phyloP scores from a whole-genome alignment of 2,888 invertebrate species.

The Eretmocerus hayati region DNA sequence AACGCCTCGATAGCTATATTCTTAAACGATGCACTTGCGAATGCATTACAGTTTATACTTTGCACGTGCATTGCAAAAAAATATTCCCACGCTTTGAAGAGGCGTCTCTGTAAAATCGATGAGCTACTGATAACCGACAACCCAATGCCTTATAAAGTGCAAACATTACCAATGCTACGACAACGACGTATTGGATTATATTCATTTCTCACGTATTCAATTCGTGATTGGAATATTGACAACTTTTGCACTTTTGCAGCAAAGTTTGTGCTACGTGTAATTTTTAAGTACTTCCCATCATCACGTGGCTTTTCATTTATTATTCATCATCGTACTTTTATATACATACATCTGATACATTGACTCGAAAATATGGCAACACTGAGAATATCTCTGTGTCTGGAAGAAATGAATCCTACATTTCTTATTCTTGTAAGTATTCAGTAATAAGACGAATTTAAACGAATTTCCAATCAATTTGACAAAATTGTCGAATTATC shows the following conservation, averaged over 20 bases:
- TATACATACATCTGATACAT: constrained; percentile 38
- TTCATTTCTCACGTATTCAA: constrained; percentile 42
- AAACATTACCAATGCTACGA: constrained; percentile 1
- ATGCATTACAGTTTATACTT: too few relatives aligned
- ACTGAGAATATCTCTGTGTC: too few relatives aligned
- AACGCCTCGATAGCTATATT: too few relatives aligned
- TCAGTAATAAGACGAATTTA: too few relatives aligned
- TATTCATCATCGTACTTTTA: constrained; percentile 42
- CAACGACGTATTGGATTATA: constrained; percentile 15
- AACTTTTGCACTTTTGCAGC: background rate
- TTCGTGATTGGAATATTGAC: constrained; percentile 37
- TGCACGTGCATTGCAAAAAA: background rate
- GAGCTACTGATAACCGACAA: constrained; percentile 14
- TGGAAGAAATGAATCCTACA: too few relatives aligned
- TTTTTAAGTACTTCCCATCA: constrained; percentile 9
- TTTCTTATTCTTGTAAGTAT: too few relatives aligned
- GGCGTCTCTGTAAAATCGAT: constrained; percentile 18
- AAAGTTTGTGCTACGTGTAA: background rate
- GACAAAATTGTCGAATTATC: too few relatives aligned
- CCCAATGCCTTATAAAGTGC: constrained; percentile 24
- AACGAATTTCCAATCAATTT: too few relatives aligned
- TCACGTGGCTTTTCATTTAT: constrained; percentile 37
- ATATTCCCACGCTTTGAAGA: constrained; percentile 15
- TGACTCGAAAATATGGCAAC: too few relatives aligned
- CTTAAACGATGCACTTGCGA: too few relatives aligned